Percentiles rank a stretch among this genome's conserved stretches.
Evolutionary conservation across 1,140 invertebrate species (phyloP).

Genomic region (Rhynchophorus ferrugineus): DNA sequence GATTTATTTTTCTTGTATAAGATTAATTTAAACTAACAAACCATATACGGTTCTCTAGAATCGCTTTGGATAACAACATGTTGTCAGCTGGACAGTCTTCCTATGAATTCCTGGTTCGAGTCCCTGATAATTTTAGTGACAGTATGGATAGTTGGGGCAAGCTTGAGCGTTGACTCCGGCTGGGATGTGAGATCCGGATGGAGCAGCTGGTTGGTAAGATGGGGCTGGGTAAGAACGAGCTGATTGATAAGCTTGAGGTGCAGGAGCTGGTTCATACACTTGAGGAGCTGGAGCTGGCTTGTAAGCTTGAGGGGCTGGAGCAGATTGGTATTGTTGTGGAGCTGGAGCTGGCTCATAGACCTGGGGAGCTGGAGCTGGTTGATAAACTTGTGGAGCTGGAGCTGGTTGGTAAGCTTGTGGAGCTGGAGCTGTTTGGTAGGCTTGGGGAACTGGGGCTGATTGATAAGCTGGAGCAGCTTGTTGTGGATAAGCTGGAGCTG

Average conservation of each 20-base stretch:
- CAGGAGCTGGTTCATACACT: slow-evolving; percentile 9
- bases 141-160: slow-evolving; percentile 55
- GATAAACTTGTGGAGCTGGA: too few relatives aligned
- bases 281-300: slow-evolving; percentile 11
- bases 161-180: slow-evolving; percentile 46
- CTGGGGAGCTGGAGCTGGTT: too few relatives aligned
- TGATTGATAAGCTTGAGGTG: too few relatives aligned
- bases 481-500: slow-evolving; percentile 8
- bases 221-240: slow-evolving; percentile 11
- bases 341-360: too few relatives aligned
- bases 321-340: too few relatives aligned
- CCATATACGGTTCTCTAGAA: too few relatives aligned
- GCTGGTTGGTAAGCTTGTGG: too few relatives aligned
- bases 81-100: slow-evolving; percentile 29
- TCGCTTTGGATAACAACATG: slow-evolving; percentile 29
- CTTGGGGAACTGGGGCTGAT: slow-evolving; percentile 11
- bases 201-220: slow-evolving; percentile 7
- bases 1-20: too few relatives aligned
- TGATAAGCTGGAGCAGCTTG: slow-evolving; percentile 15
- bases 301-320: slow-evolving; percentile 9
- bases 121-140: slow-evolving; percentile 29
- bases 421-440: slow-evolving; percentile 5
- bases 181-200: slow-evolving; percentile 42
- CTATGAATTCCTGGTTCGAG: slow-evolving; percentile 5
- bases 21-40: too few relatives aligned